Conservation (phyloP, 2,888 invertebrate species). For the Caenorhabditis panamensis region DNA sequence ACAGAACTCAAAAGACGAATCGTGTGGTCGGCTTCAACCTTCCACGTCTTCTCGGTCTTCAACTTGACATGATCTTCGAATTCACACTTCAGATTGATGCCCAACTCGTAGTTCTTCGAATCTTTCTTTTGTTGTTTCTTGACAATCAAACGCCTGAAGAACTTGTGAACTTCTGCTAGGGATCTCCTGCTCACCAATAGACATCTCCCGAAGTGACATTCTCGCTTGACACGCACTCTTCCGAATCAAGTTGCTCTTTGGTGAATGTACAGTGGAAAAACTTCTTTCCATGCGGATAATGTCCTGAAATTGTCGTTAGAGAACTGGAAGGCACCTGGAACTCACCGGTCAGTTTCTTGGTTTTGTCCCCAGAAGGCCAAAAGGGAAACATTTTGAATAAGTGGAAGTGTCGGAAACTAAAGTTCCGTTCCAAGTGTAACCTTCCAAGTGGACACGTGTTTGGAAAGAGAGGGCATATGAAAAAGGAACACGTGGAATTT, state of each 20-base stretch:
- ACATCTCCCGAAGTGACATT: constrained; percentile 22
- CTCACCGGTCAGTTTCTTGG: constrained; percentile 25
- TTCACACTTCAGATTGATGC: constrained; percentile 9
- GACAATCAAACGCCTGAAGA: not conserved
- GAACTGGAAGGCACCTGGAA: too few relatives aligned
- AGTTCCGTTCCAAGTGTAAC: too few relatives aligned
- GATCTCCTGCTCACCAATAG: constrained; percentile 19
- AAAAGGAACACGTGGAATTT: constrained; percentile 11
- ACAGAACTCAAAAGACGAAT: constrained; percentile 16
- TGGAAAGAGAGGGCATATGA: too few relatives aligned
- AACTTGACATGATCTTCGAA: constrained; percentile 8
- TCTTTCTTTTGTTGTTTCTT: not conserved
- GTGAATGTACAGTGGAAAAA: constrained; percentile 19
- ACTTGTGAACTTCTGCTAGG: too few relatives aligned
- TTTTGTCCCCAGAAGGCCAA: constrained; percentile 11
- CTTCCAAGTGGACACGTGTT: too few relatives aligned
- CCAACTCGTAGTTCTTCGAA: constrained; percentile 1
- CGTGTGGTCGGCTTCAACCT: constrained; percentile 21
- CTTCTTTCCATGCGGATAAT: constrained; percentile 29
- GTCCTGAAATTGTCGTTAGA: constrained; percentile 16
- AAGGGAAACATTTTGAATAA: constrained; percentile 8
- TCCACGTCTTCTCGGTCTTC: constrained; percentile 8
- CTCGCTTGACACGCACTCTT: too few relatives aligned
- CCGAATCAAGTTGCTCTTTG: constrained; percentile 11
- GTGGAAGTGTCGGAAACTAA: too few relatives aligned